Evolutionary conservation across 1,140 invertebrate species (phyloP), one percentile per base, ranked within the genome.

Genomic region (Drosophila punjabiensis): DNA sequence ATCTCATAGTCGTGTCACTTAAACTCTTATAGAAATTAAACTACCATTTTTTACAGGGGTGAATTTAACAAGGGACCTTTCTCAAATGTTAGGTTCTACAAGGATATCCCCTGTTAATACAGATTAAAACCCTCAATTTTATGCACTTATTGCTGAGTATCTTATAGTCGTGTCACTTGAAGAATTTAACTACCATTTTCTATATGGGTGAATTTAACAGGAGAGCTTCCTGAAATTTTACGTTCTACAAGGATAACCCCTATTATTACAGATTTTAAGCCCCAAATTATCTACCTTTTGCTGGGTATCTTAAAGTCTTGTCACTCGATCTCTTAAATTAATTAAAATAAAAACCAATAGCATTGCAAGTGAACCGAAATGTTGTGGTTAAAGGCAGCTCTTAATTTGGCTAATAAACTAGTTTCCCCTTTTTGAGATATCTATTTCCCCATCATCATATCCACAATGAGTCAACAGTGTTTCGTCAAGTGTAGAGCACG

Each of bases 401-500:
- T 74, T 74, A 73, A 56, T 61, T 73, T 39, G 67, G 55, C 70
- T 41, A 74, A 60, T 73, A 69, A 74, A 74, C 70, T 71, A 61
- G 30, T 73, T 68, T 52, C 30, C 67, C 62, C 16, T 48, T 16
- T 56, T 56, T 28, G 53, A 16, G 55, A 58, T 58, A 58, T 58
- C 55, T 16, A 58, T 24, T 58, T 39, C 20, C 20, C 55, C 55
- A 35, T 18, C 14, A 11, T n/a, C 14, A 11, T n/a, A 28, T 8
- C 33, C 55, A 56, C 33, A 33, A 13, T 16, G 20, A 39, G 35
- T 41, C 35, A 33, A 65, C 61, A 39, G 39, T 66, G 71, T 76
- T 76, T 59, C 74, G 63, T 60, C 71, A 66, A 76, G 74, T 76
- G 71, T 58, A 45, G 48, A 59, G 75, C 75, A 77, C 75, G 75